A percentile compares a stretch with the other conserved stretches of the same genome.
phyloP scores from a whole-genome alignment of 2,888 invertebrate genomes.

The Ommatoiulus sabulosus region DNA sequence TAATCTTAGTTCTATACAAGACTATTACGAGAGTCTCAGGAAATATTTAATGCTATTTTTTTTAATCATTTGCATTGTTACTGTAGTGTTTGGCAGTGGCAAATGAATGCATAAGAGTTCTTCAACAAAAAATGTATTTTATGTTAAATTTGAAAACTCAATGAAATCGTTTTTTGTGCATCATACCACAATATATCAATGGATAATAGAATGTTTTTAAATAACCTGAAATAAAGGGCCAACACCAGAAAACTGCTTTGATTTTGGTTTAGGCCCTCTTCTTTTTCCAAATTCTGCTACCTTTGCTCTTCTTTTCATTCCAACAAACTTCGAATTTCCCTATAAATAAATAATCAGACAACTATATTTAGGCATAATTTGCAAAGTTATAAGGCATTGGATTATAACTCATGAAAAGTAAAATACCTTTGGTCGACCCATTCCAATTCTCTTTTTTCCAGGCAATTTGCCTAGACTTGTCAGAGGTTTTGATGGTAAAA shows the following conservation, averaged over 20 bases:
- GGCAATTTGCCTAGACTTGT: conserved; percentile 59
- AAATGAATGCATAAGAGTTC: no score
- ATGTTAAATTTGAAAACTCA: no score
- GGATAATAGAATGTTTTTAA: neutral
- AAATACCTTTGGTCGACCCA: conserved; percentile 65
- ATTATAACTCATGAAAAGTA: neutral
- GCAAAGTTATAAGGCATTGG: neutral
- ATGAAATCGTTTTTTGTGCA: neutral
- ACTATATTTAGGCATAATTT: conserved; percentile 57
- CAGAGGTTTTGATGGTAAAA: conserved; percentile 58
- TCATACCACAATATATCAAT: neutral
- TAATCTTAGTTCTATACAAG: no score
- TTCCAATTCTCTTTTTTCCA: conserved; percentile 62
- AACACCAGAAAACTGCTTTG: conserved; percentile 61
- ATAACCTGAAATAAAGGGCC: conserved; percentile 54
- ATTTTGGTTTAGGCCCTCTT: conserved; percentile 85
- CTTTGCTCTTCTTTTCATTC: conserved; percentile 61
- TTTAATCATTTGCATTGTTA: no score
- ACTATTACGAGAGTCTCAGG: no score
- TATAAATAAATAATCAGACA: conserved; percentile 50
- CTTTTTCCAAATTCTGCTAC: conserved; percentile 81
- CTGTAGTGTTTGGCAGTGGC: no score
- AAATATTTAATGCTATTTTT: no score
- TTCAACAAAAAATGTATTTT: no score
- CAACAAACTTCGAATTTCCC: conserved; percentile 61